These are phyloP conservation scores for Brachypalpus laphriformis DNA, from an alignment of 2,888 invertebrate genomes.

Conservation along the genomic window DNA sequence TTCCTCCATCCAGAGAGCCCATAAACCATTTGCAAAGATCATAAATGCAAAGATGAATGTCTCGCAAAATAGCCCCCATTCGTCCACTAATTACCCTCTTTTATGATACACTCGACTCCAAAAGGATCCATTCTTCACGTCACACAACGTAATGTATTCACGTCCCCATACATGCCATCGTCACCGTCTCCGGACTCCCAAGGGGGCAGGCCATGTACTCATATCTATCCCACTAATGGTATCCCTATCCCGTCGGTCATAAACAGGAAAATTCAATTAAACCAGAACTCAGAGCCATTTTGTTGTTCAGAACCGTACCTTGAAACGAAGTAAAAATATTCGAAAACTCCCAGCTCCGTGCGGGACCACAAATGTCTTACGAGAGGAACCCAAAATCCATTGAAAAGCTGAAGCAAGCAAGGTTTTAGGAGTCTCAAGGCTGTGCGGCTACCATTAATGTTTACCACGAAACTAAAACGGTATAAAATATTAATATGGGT, in stretches of 20 bases:
- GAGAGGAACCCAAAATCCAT: slow-evolving; percentile 14
- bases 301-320: neutral
- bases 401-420: neutral
- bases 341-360: slow-evolving; percentile 11
- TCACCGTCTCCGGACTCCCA: slow-evolving; percentile 18
- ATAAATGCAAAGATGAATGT: slow-evolving; percentile 14
- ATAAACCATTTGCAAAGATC: slow-evolving; percentile 28
- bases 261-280: slow-evolving; percentile 73
- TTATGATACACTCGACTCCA: slow-evolving; percentile 34
- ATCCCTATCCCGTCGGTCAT: slow-evolving; percentile 51
- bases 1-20: neutral
- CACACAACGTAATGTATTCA: slow-evolving; percentile 46
- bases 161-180: neutral
- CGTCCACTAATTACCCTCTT: slow-evolving; percentile 48
- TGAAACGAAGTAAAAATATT: slow-evolving; percentile 24
- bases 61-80: slow-evolving; percentile 37
- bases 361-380: slow-evolving; percentile 66
- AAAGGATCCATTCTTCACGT: slow-evolving; percentile 17
- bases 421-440: slow-evolving; percentile 50
- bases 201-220: slow-evolving; percentile 48
- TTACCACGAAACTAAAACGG: slow-evolving; percentile 66
- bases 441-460: slow-evolving; percentile 66
- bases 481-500: slow-evolving; percentile 68
- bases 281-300: slow-evolving; percentile 49
- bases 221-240: slow-evolving; percentile 59